Conservation (phyloP, 2,797 vertebrate species). For the Danio kyathit region DNA sequence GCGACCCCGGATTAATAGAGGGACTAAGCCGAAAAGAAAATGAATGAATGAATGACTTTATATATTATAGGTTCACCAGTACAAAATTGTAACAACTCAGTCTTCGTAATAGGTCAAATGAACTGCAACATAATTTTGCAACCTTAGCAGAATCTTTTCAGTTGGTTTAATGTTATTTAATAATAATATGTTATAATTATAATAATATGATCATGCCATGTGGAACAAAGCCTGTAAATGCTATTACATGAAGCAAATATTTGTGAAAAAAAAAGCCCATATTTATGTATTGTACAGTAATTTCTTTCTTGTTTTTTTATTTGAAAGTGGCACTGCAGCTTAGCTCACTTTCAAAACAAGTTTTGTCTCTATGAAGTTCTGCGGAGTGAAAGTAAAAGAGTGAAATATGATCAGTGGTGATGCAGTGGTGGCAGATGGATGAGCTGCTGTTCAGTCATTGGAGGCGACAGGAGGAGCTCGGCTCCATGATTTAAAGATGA, state of each 20-base stretch:
- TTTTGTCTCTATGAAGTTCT: conserved; percentile 14
- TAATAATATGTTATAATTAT: not conserved
- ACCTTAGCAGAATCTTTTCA: not conserved
- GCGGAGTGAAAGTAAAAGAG: not conserved
- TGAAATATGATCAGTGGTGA: not conserved
- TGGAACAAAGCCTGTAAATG: not conserved
- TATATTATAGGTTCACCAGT: too few relatives aligned
- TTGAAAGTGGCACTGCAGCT: not conserved
- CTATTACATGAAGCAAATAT: not conserved
- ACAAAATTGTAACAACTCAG: too few relatives aligned
- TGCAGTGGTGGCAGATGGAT: conserved; percentile 7
- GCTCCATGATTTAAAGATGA: conserved; percentile 39
- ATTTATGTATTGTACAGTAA: too few relatives aligned
- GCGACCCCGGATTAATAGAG: too few relatives aligned
- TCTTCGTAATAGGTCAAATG: too few relatives aligned
- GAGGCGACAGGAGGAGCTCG: conserved; percentile 2
- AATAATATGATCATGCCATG: not conserved
- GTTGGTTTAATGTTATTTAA: not conserved
- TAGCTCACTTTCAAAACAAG: not conserved
- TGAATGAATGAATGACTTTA: too few relatives aligned
- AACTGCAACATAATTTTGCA: too few relatives aligned
- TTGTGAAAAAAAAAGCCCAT: too few relatives aligned
- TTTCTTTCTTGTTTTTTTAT: not conserved
- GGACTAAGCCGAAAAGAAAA: too few relatives aligned
- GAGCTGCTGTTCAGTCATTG: conserved; percentile 4